A percentile compares a stretch with the other conserved stretches of the same genome.
phyloP scores from a whole-genome alignment of 2,797 vertebrate genomes.

The Oryzias dopingdopingensis region DNA sequence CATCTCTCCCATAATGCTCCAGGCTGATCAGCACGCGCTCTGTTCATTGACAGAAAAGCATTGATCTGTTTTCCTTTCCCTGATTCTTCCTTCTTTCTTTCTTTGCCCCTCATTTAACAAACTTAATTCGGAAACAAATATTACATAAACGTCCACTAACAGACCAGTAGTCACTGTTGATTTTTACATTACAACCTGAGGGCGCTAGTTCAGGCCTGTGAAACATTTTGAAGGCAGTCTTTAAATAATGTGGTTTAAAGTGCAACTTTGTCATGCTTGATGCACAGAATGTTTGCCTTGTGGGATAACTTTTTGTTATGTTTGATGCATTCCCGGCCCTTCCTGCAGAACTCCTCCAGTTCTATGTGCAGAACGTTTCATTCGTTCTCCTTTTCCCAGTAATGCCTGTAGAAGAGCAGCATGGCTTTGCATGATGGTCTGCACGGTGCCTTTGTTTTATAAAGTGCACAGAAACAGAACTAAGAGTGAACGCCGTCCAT shows the following conservation, averaged over 20 bases:
- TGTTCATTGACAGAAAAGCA: slow-evolving; percentile 31
- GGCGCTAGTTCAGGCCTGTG: neutral
- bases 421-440: slow-evolving; percentile 52
- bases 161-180: no score
- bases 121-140: no score
- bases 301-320: no score
- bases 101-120: no score
- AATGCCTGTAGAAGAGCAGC: slow-evolving; percentile 17
- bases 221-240: no score
- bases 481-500: slow-evolving; percentile 18
- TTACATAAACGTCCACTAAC: no score
- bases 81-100: slow-evolving; percentile 7
- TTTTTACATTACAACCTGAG: no score
- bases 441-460: slow-evolving; percentile 41
- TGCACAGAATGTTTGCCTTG: no score
- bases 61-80: slow-evolving; percentile 39
- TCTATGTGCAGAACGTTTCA: slow-evolving; percentile 14
- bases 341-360: slow-evolving; percentile 1
- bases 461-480: slow-evolving; percentile 48
- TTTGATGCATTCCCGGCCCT: neutral
- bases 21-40: slow-evolving; percentile 12
- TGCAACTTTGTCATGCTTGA: no score
- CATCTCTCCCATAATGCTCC: slow-evolving; percentile 29
- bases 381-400: slow-evolving; percentile 17
- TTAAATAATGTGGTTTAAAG: no score